Conservation (phyloP, 1,140 invertebrate genomes). For the Calycopis cecrops region DNA sequence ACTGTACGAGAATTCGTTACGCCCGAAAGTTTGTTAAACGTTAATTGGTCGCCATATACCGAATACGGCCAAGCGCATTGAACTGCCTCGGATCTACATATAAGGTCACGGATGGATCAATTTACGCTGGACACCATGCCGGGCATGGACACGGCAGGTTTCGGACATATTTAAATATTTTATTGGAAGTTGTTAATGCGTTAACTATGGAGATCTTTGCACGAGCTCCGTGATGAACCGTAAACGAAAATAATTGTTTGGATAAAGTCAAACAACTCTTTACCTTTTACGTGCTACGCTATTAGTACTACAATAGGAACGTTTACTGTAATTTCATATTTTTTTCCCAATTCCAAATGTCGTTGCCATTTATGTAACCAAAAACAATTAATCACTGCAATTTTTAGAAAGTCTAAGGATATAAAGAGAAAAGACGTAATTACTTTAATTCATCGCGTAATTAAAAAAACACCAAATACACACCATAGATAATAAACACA, state of each 20-base stretch:
- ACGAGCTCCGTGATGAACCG: conserved; percentile 47
- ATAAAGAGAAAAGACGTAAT: conserved; percentile 7
- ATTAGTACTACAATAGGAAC: conserved; percentile 12
- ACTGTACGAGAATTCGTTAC: conserved; percentile 70
- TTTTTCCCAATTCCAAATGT: conserved; percentile 11
- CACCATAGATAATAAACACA: conserved; percentile 4
- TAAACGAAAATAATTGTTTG: conserved; percentile 59
- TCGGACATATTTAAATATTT: conserved; percentile 57
- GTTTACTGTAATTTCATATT: conserved; percentile 12
- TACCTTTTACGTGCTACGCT: conserved; percentile 20
- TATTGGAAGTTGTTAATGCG: conserved; percentile 53
- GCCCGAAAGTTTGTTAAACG: conserved; percentile 64
- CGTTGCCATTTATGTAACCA: conserved; percentile 5
- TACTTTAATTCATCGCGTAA: conserved; percentile 13
- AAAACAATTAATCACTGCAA: conserved; percentile 9
- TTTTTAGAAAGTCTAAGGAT: conserved; percentile 10
- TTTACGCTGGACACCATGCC: conserved; percentile 13
- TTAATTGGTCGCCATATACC: conserved; percentile 60
- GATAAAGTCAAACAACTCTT: conserved; percentile 31
- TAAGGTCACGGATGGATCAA: conserved; percentile 1
- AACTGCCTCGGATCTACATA: conserved; percentile 16
- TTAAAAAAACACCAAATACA: conserved; percentile 15
- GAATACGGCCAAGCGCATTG: conserved; percentile 28
- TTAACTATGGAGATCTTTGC: conserved; percentile 57
- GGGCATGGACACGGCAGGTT: conserved; percentile 16